Conservation (phyloP, 1,140 invertebrate genomes). For the Bombus superbus region DNA sequence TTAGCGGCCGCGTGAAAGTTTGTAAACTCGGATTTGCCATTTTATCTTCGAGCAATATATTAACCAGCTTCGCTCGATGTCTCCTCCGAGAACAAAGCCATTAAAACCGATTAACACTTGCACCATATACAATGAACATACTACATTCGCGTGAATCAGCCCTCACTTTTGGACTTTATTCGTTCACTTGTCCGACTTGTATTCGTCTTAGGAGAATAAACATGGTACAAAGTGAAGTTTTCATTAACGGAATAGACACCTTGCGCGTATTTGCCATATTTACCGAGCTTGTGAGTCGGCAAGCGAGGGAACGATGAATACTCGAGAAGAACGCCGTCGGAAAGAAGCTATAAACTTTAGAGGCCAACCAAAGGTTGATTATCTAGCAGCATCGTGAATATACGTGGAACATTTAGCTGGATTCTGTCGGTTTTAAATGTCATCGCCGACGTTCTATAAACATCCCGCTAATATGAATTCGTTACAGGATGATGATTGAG, state of each 20-base stretch:
- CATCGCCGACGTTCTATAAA: background rate
- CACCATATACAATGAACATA: background rate
- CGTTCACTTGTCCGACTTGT: background rate
- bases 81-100: background rate
- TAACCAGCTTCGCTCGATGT: background rate
- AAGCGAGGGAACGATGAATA: background rate
- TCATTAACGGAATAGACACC: background rate
- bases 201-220: background rate
- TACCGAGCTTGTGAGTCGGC: background rate
- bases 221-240: background rate
- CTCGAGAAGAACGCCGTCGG: background rate
- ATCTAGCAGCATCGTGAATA: background rate
- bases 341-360: background rate
- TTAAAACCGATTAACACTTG: background rate
- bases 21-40: constrained; percentile 3
- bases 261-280: background rate
- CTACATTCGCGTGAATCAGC: background rate
- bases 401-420: background rate
- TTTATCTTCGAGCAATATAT: constrained; percentile 5
- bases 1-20: background rate
- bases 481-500: background rate
- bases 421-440: constrained; percentile 7
- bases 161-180: background rate
- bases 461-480: background rate
- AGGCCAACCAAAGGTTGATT: background rate